Conservation (phyloP, 2,113 vertebrate genomes). For the Solenodon paradoxus region DNA sequence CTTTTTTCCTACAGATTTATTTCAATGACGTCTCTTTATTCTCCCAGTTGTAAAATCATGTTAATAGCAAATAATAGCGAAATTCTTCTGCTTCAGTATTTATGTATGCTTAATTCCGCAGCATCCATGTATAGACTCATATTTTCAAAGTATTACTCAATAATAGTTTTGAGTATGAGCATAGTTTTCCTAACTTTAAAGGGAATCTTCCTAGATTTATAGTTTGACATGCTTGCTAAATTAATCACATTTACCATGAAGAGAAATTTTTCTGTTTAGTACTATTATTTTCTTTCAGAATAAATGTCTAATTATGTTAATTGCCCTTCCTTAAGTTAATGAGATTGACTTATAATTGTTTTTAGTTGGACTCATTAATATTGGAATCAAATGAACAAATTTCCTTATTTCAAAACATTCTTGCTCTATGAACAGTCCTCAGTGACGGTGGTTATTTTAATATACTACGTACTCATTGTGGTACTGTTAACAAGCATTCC, state of each 20-base stretch:
- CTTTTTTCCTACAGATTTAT: not conserved
- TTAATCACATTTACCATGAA: not conserved
- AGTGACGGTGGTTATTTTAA: not conserved
- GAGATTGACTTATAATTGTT: not conserved
- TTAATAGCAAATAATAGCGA: not conserved
- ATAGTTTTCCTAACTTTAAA: not conserved
- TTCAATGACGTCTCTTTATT: not conserved
- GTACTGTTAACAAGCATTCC: not conserved
- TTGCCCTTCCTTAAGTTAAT: not conserved
- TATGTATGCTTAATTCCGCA: not conserved
- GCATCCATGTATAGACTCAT: not conserved
- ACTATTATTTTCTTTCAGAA: not conserved
- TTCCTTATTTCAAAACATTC: not conserved
- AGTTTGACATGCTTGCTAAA: not conserved
- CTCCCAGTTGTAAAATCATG: not conserved
- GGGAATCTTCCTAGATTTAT: not conserved
- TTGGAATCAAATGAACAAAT: not conserved
- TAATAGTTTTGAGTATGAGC: not conserved
- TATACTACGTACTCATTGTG: not conserved
- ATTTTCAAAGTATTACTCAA: not conserved
- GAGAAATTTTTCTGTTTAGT: not conserved
- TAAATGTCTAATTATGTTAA: slow-evolving; percentile 1
- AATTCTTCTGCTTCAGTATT: not conserved
- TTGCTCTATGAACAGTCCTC: not conserved
- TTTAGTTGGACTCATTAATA: not conserved